phyloP scores from a whole-genome alignment of 2,113 vertebrate genomes.

The Oceanites oceanicus region DNA sequence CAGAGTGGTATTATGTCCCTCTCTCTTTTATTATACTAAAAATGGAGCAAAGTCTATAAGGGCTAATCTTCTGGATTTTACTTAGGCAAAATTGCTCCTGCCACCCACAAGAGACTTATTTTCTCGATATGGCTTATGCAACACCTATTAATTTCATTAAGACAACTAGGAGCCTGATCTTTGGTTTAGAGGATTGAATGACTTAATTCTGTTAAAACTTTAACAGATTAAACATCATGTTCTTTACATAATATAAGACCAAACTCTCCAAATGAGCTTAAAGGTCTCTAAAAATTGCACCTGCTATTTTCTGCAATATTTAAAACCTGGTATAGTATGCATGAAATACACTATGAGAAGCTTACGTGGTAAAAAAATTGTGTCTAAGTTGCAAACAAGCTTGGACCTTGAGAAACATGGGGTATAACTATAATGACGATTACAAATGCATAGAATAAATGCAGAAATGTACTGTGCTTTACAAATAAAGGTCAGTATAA shows the following conservation, averaged over 20 bases:
- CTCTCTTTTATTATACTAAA: neutral
- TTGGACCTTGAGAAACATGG: neutral
- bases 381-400: neutral
- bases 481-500: neutral
- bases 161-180: neutral
- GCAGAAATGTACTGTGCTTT: neutral
- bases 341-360: neutral
- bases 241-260: neutral
- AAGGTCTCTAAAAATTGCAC: neutral
- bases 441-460: neutral
- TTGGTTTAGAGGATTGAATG: neutral
- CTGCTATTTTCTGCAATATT: neutral
- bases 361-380: neutral
- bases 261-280: neutral
- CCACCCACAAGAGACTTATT: neutral
- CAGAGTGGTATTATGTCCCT: neutral
- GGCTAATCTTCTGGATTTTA: neutral
- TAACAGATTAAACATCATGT: neutral
- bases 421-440: neutral
- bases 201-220: neutral
- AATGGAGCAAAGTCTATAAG: neutral
- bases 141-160: neutral
- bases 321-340: neutral
- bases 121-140: neutral
- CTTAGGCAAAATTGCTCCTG: neutral